These are phyloP conservation scores for Geotrupes spiniger DNA, from an alignment of 2,888 invertebrate species.

Conservation along the genomic window DNA sequence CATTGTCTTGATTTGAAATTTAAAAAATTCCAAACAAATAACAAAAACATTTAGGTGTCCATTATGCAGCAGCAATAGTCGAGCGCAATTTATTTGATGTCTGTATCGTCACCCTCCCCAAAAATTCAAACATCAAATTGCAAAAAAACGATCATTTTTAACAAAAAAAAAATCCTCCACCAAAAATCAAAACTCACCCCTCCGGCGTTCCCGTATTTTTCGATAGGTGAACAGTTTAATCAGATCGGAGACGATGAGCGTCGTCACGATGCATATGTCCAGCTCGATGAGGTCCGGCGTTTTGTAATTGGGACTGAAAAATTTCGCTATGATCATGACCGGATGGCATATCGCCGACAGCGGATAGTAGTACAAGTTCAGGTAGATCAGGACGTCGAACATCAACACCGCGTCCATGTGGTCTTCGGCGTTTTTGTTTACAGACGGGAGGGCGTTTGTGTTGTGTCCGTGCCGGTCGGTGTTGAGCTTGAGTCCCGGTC, in stretches of 20 bases:
- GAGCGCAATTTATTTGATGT: too few relatives aligned
- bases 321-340: conserved; percentile 31
- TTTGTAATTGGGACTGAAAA: conserved; percentile 29
- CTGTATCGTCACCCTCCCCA: too few relatives aligned
- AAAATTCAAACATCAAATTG: too few relatives aligned
- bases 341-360: conserved; percentile 30
- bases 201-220: conserved; percentile 26
- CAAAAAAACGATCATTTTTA: neutral
- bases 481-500: too few relatives aligned
- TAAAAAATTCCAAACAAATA: too few relatives aligned
- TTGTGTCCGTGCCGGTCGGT: too few relatives aligned
- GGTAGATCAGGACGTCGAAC: conserved; percentile 34
- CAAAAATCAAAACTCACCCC: conserved; percentile 26
- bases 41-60: too few relatives aligned
- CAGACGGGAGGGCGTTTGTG: too few relatives aligned
- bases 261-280: conserved; percentile 31
- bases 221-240: conserved; percentile 30
- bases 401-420: conserved; percentile 32
- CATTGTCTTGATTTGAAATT: too few relatives aligned
- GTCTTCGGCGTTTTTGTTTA: too few relatives aligned
- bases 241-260: conserved; percentile 31
- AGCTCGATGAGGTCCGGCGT: conserved; percentile 27
- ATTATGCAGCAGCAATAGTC: too few relatives aligned
- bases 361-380: conserved; percentile 33
- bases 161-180: neutral